phyloP scores from a whole-genome alignment of 30 jellyfish, hydroid and myxozoan species.

The Turritopsis dohrnii region DNA sequence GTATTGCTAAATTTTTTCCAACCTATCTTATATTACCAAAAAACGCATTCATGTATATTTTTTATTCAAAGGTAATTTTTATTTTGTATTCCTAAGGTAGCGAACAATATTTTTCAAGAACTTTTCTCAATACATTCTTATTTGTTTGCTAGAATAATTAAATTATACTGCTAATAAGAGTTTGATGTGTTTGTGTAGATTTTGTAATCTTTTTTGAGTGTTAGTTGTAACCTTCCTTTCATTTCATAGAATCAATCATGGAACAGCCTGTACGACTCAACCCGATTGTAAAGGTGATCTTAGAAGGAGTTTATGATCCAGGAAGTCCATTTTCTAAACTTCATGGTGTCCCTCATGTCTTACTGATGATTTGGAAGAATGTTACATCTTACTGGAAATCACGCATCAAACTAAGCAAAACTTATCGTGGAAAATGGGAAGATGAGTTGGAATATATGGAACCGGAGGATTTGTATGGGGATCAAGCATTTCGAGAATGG shows the following conservation, averaged over 20 bases:
- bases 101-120: too few relatives aligned
- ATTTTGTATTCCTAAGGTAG: too few relatives aligned
- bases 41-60: too few relatives aligned
- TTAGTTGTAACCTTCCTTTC: too few relatives aligned
- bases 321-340: conserved; percentile 28
- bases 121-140: too few relatives aligned
- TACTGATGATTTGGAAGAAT: conserved; percentile 40
- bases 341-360: conserved; percentile 48
- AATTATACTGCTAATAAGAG: too few relatives aligned
- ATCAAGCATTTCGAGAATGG: background rate
- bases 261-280: background rate
- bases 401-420: conserved; percentile 12
- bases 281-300: conserved; percentile 41
- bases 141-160: too few relatives aligned
- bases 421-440: background rate
- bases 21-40: too few relatives aligned
- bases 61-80: too few relatives aligned
- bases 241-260: background rate
- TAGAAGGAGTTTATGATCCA: conserved; percentile 65
- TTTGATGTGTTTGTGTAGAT: too few relatives aligned
- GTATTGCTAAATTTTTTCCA: too few relatives aligned
- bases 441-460: background rate
- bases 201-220: too few relatives aligned
- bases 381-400: conserved; percentile 31
- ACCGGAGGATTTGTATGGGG: background rate